phyloP scores from a whole-genome alignment of 2,113 vertebrate genomes.

The Eidolon helvum region DNA sequence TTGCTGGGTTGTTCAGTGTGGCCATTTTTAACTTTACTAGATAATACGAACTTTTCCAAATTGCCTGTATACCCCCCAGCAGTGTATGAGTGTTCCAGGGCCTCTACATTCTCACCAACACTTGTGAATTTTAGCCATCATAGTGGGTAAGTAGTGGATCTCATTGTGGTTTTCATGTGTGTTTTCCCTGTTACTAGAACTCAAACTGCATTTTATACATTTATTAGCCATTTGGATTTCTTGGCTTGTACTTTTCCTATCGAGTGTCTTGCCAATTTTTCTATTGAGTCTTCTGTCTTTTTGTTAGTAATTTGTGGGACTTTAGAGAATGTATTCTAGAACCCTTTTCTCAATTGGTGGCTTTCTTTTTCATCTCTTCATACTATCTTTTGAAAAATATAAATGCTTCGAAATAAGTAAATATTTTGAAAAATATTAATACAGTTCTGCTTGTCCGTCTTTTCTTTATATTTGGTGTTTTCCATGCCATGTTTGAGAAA shows the following conservation, averaged over 20 bases:
- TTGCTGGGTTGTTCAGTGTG: background rate
- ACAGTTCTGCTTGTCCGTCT: background rate
- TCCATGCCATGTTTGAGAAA: background rate
- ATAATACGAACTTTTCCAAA: background rate
- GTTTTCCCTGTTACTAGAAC: background rate
- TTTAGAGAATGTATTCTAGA: background rate
- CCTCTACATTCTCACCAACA: background rate
- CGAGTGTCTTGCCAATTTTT: conserved; percentile 22
- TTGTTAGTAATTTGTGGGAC: background rate
- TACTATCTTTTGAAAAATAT: background rate
- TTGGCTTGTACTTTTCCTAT: background rate
- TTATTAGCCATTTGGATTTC: conserved; percentile 1
- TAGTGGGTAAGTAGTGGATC: background rate
- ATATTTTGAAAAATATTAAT: background rate
- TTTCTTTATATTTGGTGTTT: background rate
- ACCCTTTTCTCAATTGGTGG: background rate
- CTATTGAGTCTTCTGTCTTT: background rate
- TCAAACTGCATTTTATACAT: background rate
- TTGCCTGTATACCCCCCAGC: background rate
- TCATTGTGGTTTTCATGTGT: background rate
- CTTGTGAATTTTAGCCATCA: background rate
- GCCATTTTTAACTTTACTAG: background rate
- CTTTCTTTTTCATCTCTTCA: background rate
- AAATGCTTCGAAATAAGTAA: background rate
- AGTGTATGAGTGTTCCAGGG: background rate